A percentile compares a stretch with the other conserved stretches of the same genome.
phyloP scores from a whole-genome alignment of 2,113 vertebrate species.

The Rhabdornis inornatus region DNA sequence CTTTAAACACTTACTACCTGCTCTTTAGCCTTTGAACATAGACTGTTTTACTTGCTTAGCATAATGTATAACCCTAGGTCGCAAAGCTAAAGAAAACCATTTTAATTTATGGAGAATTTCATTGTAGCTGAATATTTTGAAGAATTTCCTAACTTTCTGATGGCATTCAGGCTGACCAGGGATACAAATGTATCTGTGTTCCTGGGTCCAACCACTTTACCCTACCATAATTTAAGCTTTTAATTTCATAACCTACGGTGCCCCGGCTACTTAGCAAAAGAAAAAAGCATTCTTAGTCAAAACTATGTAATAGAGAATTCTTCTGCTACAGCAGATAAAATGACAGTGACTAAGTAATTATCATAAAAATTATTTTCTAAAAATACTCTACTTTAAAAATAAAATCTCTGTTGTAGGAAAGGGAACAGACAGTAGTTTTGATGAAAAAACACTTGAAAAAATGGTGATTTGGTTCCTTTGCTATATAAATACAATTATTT shows the following conservation, averaged over 20 bases:
- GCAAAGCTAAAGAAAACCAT: slow-evolving; percentile 51
- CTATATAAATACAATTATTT: not conserved
- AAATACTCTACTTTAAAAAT: not conserved
- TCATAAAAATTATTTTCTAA: slow-evolving; percentile 34
- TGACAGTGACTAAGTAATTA: slow-evolving; percentile 24
- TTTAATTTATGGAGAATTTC: slow-evolving; percentile 62
- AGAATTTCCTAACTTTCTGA: slow-evolving; percentile 38
- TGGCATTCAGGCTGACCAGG: not conserved
- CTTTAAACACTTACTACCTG: slow-evolving; percentile 63
- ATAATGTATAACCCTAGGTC: slow-evolving; percentile 69
- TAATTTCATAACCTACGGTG: slow-evolving; percentile 19
- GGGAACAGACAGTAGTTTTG: not conserved
- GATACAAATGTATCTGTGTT: not conserved
- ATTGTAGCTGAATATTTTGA: slow-evolving; percentile 55
- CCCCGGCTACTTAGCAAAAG: not conserved
- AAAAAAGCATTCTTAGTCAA: not conserved
- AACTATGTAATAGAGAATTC: not conserved
- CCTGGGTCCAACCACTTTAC: not conserved
- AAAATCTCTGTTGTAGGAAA: not conserved
- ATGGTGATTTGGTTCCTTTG: not conserved
- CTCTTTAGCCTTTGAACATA: slow-evolving; percentile 65
- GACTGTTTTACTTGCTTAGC: slow-evolving; percentile 35
- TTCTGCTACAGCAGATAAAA: slow-evolving; percentile 34
- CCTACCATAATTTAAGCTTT: slow-evolving; percentile 40
- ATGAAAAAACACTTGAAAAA: slow-evolving; percentile 1